phyloP scores from a whole-genome alignment of 2,113 vertebrate genomes.

The Calidris pygmaea region DNA sequence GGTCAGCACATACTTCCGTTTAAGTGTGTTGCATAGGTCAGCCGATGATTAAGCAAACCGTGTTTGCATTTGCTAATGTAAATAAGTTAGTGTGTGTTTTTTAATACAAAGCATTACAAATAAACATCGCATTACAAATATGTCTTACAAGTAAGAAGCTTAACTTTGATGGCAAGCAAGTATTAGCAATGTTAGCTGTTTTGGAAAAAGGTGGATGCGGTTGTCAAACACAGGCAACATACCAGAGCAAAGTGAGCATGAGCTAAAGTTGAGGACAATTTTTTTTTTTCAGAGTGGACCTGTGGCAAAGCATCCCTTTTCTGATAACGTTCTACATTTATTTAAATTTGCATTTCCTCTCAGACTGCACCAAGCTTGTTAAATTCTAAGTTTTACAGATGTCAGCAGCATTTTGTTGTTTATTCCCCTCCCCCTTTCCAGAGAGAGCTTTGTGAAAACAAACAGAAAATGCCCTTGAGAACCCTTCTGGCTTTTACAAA shows the following conservation, averaged over 20 bases:
- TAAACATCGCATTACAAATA: neutral
- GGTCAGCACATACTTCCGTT: neutral
- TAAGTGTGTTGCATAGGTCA: neutral
- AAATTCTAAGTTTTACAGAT: neutral
- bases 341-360: neutral
- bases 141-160: neutral
- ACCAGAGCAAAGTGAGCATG: neutral
- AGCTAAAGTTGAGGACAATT: neutral
- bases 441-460: neutral
- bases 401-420: neutral
- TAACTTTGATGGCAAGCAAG: neutral
- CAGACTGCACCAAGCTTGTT: too few species aligned
- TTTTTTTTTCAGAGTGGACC: neutral
- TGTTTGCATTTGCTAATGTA: neutral
- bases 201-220: neutral
- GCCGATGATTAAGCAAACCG: neutral
- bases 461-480: neutral
- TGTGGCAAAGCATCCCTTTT: neutral
- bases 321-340: neutral
- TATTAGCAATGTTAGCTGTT: neutral
- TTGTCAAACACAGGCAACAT: rapidly evolving
- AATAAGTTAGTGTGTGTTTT: neutral
- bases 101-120: neutral
- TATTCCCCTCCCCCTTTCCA: neutral
- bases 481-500: neutral